Conservation (phyloP, 2,888 invertebrate genomes). For the Dasysyrphus tricinctus region DNA sequence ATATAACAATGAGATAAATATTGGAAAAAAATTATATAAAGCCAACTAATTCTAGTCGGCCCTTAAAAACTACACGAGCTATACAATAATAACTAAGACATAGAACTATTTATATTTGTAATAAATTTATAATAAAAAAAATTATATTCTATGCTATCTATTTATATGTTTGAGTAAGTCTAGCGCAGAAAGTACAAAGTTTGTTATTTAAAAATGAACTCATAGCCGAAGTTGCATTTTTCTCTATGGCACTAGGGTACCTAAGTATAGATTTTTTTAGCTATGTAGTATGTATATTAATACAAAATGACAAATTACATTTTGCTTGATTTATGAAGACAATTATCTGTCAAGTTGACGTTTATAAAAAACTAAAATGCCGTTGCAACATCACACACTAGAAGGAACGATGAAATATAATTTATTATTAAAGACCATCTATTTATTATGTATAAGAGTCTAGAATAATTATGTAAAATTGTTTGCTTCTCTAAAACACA, state of each 20-base stretch:
- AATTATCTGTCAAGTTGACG: slow-evolving; percentile 52
- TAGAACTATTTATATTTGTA: background rate
- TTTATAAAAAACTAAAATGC: slow-evolving; percentile 47
- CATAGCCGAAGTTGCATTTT: slow-evolving; percentile 12
- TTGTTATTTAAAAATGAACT: slow-evolving; percentile 19
- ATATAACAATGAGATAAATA: background rate
- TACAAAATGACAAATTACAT: slow-evolving; percentile 65
- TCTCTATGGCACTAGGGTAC: slow-evolving; percentile 37
- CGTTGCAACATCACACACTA: slow-evolving; percentile 44
- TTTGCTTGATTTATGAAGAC: slow-evolving; percentile 48
- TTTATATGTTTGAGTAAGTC: background rate
- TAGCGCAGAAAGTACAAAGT: background rate
- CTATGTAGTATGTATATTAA: background rate
- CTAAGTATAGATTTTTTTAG: background rate
- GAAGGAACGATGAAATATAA: slow-evolving; percentile 52
- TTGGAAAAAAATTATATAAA: background rate
- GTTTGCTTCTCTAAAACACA: slow-evolving; percentile 59
- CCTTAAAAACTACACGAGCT: slow-evolving; percentile 66
- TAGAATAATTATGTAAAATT: slow-evolving; percentile 13
- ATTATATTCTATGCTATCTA: background rate
- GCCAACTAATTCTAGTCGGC: slow-evolving; percentile 41
- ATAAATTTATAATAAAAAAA: background rate
- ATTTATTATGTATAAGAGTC: slow-evolving; percentile 4
- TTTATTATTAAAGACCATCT: slow-evolving; percentile 51
- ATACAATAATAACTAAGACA: slow-evolving; percentile 39